Evolutionary conservation across 2,113 vertebrate genomes (phyloP), one percentile per base, ranked within the genome.

Genomic region (Erinaceus europaeus): DNA sequence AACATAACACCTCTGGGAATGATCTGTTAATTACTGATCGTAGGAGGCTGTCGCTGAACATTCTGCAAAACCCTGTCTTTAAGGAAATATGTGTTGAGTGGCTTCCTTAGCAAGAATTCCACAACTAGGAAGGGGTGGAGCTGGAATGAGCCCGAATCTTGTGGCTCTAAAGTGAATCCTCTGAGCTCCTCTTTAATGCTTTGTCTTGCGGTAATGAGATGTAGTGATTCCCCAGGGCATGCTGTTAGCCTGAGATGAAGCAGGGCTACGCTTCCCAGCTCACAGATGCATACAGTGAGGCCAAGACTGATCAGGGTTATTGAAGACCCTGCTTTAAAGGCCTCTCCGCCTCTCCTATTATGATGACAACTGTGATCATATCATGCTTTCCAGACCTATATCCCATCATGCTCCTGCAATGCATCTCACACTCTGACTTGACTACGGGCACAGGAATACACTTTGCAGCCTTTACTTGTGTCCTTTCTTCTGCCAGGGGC

Each of bases 361-460:
- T n/a, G n/a, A n/a, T n/a, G 38, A 11, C 9, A 4, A 7, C 25
- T 9, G 1, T 7, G 38, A 29, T 21, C 29, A 44, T 15, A 4
- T 32, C 9, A 2, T 13, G 8, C 34, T 67, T 88, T 72, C 42
- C 62, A 50, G 25, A 53, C 12, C 53, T 10, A 8, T 12, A 52
- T 12, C 12, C 36, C 7, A 3, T 59, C 38, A 0, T 20, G 9
- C 38, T 32, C 34, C 9, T 79, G 44, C 34, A 7, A 5, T 6
- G 61, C 0, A 1, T 21, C 9, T 21, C 57, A 25, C 7, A 5
- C 5, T 6, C 27, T 17, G 40, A 10, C 64, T 11, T 2, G 3
- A 3, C 20, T 52, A 15, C 27, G 2, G 18, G 18, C 18, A 3
- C 2, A 13, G 46, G 36, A 18, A 4, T 42, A 9, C 2, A 0